Base-by-base conservation (phyloP, 2,797 vertebrate genomes). In the Serranus cabrilla region DNA sequence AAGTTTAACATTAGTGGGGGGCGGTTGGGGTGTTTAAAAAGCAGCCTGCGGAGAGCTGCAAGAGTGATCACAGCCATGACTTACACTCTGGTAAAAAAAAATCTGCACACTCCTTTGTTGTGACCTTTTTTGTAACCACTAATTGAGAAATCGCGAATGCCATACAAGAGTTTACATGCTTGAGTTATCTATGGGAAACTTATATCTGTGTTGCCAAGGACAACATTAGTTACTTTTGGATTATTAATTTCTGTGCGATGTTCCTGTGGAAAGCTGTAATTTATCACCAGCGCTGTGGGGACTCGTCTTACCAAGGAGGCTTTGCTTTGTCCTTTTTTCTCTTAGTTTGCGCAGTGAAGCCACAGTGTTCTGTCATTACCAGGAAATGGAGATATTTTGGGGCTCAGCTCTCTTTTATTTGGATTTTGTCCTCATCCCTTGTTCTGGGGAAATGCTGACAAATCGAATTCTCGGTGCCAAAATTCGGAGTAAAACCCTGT, bases 1-100 rank as follows among this genome's bases (percentile, higher is more conserved):
- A 93, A 89, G 78, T 91, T 88, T 89, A 90, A 91, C 90, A 92
- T 91, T 88, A 90, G 85, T 78, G 66, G 56, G 80, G 68, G 61
- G 58, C 2, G 13, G 63, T 64, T 55, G 74, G 84, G 79, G 76
- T 82, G 83, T 82, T 90, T 88, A 83, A 90, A 90, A 87, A 88
- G 76, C 84, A 84, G 83, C 80, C 78, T 78, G 80, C 74, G 25
- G 82, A 81, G 80, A 86, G 57, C 71, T 73, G 82, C 74, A 47
- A 68, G 80, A 78, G 72, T 61, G 82, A 89, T 78, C 76, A 72
- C 81, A 84, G 88, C 72, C 78, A 63, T 78, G 80, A 79, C 66
- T 82, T 68, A 20, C 39, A 52, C 78, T 71, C 49, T 61, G 58
- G 54, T 67, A 46, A 64, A 73, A 72, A 27, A 45, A 67, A 55